phyloP scores from a whole-genome alignment of 2,797 vertebrate genomes.

The Mus minutoides region DNA sequence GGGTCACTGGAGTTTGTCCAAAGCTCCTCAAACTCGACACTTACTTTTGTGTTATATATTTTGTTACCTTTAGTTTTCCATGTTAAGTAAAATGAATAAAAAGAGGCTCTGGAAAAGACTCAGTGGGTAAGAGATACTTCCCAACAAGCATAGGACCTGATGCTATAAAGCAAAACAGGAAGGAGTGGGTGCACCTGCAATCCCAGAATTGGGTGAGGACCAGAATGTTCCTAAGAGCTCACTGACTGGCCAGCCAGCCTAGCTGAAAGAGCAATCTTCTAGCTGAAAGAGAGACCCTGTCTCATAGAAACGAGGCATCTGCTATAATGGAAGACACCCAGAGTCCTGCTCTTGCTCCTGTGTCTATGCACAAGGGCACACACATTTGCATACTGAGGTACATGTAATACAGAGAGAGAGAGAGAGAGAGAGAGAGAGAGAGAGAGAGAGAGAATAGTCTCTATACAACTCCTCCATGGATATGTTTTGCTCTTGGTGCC shows the following conservation, averaged over 20 bases:
- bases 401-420: not conserved
- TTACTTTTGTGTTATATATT: not conserved
- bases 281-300: not conserved
- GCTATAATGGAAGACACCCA: not conserved
- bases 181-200: not conserved
- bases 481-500: not conserved
- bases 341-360: not conserved
- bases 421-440: too few species aligned
- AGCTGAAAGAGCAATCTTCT: not conserved
- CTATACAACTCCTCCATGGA: not conserved
- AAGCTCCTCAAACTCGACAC: not conserved
- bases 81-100: slow-evolving; percentile 39
- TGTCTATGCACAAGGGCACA: not conserved
- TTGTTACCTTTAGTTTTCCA: not conserved
- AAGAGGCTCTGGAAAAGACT: not conserved
- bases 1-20: not conserved
- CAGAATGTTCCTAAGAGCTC: not conserved
- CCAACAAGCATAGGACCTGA: not conserved
- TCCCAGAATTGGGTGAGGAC: not conserved
- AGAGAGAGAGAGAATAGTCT: not conserved
- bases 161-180: not conserved
- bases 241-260: not conserved
- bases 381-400: not conserved
- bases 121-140: not conserved
- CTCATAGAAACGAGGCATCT: not conserved